These are phyloP conservation scores for Megamerina dolium DNA, from an alignment of 2,888 invertebrate genomes.

Conservation along the genomic window DNA sequence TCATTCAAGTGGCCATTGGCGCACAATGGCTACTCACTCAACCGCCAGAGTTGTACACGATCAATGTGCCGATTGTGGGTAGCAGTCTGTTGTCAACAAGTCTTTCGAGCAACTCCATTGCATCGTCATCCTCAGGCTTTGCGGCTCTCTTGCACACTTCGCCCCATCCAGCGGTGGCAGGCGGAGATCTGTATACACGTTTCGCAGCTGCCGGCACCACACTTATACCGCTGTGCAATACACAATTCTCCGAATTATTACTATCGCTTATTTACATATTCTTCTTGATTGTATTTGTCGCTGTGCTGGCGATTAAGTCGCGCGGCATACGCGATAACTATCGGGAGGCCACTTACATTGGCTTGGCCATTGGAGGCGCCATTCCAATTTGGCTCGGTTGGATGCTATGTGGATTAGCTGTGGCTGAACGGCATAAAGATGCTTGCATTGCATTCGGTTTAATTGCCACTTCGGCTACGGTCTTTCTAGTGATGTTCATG, in stretches of 20 bases:
- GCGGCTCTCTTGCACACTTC: constrained; percentile 36
- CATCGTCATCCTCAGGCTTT: constrained; percentile 24
- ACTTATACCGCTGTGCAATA: constrained; percentile 56
- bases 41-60: constrained; percentile 59
- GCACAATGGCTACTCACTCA: constrained; percentile 78
- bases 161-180: constrained; percentile 29
- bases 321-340: constrained; percentile 89
- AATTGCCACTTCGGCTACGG: constrained; percentile 74
- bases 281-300: constrained; percentile 76
- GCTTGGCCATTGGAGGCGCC: constrained; percentile 77
- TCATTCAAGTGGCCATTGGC: constrained; percentile 81
- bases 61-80: constrained; percentile 45
- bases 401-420: constrained; percentile 75
- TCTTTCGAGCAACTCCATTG: constrained; percentile 23
- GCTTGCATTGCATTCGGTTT: constrained; percentile 87
- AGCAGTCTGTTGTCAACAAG: constrained; percentile 34
- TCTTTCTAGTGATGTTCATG: constrained; percentile 90
- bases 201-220: constrained; percentile 43
- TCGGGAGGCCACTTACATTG: constrained; percentile 87
- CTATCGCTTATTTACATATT: constrained; percentile 78
- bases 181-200: constrained; percentile 39
- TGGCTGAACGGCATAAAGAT: constrained; percentile 72
- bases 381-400: constrained; percentile 83
- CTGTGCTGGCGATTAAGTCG: constrained; percentile 77
- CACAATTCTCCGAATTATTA: constrained; percentile 65